These are phyloP conservation scores for Eretmocerus hayati DNA, from an alignment of 2,888 invertebrate species.

Conservation along the genomic window DNA sequence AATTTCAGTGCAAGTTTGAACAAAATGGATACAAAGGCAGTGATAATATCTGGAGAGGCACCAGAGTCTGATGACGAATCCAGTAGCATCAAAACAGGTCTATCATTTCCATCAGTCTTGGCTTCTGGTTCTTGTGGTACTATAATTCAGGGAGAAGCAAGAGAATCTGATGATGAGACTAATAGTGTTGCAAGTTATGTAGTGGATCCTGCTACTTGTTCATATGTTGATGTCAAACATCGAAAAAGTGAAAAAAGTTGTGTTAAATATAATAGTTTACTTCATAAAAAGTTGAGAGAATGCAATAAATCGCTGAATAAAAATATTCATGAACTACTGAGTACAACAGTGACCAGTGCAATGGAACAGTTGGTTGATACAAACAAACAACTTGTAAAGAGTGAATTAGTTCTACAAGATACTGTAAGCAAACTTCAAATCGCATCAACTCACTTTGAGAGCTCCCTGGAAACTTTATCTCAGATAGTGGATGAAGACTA, in stretches of 20 bases:
- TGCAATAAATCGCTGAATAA: slow-evolving; percentile 41
- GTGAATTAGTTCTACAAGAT: slow-evolving; percentile 42
- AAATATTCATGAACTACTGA: slow-evolving; percentile 34
- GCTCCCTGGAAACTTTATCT: slow-evolving; percentile 32
- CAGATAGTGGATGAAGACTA: slow-evolving; percentile 38
- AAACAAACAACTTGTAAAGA: slow-evolving; percentile 40
- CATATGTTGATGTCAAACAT: slow-evolving; percentile 35
- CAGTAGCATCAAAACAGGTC: slow-evolving; percentile 32
- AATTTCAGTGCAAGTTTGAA: too few species aligned
- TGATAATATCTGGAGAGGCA: slow-evolving; percentile 42
- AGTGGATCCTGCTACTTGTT: slow-evolving; percentile 37
- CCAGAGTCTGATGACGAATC: slow-evolving; percentile 44
- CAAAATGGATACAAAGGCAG: slow-evolving; percentile 40
- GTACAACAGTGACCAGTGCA: slow-evolving; percentile 32
- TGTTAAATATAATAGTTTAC: slow-evolving; percentile 43
- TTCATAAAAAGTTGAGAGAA: slow-evolving; percentile 42
- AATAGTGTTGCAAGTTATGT: slow-evolving; percentile 39
- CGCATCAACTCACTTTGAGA: slow-evolving; percentile 33
- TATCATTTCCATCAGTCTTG: slow-evolving; percentile 32
- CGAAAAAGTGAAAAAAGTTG: slow-evolving; percentile 34
- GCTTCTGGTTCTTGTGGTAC: slow-evolving; percentile 37
- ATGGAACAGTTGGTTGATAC: slow-evolving; percentile 36
- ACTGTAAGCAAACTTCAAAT: slow-evolving; percentile 39
- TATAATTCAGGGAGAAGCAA: slow-evolving; percentile 43
- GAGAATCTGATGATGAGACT: slow-evolving; percentile 41